phyloP scores from a whole-genome alignment of 2,113 vertebrate genomes.

The Psophia crepitans region DNA sequence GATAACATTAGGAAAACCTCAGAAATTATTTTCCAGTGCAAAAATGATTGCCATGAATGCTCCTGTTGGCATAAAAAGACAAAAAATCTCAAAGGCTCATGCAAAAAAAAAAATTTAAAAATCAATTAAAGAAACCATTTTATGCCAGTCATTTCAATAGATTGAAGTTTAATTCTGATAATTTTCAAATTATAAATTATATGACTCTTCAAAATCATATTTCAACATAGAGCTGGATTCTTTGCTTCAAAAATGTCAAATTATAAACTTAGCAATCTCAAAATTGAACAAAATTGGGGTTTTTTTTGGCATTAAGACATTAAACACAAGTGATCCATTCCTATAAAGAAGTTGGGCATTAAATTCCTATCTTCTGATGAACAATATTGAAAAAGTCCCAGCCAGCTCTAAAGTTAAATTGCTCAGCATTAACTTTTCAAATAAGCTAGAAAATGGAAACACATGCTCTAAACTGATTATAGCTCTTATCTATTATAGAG shows the following conservation, averaged over 20 bases:
- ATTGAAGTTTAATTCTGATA: background rate
- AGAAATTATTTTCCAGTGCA: background rate
- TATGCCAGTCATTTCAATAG: background rate
- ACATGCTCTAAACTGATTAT: background rate
- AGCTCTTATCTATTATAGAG: background rate
- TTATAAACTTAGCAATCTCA: background rate
- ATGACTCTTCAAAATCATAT: background rate
- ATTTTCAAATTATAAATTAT: background rate
- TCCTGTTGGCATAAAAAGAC: background rate
- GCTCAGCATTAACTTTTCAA: background rate
- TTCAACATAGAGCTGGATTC: background rate
- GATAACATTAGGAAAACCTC: background rate
- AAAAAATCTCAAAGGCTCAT: background rate
- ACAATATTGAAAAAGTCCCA: background rate
- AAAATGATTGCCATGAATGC: background rate
- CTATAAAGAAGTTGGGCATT: background rate
- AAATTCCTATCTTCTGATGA: background rate
- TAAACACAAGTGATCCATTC: background rate
- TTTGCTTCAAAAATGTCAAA: background rate
- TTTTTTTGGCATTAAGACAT: fast-evolving
- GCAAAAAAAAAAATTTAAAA: background rate
- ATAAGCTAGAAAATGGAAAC: background rate
- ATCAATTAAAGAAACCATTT: background rate
- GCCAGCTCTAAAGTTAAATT: background rate
- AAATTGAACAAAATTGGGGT: background rate